These are phyloP conservation scores for Alcis repandata DNA, from an alignment of 2,888 invertebrate species.

Conservation along the genomic window DNA sequence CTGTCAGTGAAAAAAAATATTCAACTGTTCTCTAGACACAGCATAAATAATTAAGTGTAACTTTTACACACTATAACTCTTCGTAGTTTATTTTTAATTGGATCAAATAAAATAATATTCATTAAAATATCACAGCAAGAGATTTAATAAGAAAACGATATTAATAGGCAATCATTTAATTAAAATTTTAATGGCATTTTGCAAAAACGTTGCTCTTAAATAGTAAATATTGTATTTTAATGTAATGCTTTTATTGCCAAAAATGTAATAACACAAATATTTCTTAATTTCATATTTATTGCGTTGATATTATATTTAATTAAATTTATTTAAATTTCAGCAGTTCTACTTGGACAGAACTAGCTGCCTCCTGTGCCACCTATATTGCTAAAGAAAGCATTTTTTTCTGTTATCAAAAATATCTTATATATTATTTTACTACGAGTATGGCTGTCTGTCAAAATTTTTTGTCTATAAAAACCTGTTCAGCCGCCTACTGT, in stretches of 20 bases:
- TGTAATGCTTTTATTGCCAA: conserved; percentile 1
- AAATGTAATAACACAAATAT: not conserved
- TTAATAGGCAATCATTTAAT: not conserved
- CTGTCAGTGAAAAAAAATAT: too few relatives aligned
- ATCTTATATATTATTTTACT: too few relatives aligned
- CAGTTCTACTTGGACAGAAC: not conserved
- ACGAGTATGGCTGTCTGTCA: too few relatives aligned
- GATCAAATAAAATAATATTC: too few relatives aligned
- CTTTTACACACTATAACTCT: too few relatives aligned
- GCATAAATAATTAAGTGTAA: too few relatives aligned
- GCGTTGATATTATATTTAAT: not conserved
- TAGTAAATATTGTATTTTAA: conserved; percentile 3
- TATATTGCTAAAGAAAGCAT: too few relatives aligned
- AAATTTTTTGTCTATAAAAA: too few relatives aligned
- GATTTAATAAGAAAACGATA: not conserved
- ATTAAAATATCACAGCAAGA: not conserved
- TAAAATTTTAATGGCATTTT: not conserved
- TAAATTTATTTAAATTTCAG: not conserved
- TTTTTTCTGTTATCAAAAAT: too few relatives aligned
- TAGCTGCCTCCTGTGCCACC: not conserved
- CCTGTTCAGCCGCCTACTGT: too few relatives aligned
- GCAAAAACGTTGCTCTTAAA: not conserved
- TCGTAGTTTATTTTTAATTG: too few relatives aligned
- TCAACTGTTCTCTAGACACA: too few relatives aligned
- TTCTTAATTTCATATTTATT: conserved; percentile 1